Evolutionary conservation across 1,140 invertebrate species (phyloP), one percentile per base, ranked within the genome.

Genomic region (Drosophila littoralis): DNA sequence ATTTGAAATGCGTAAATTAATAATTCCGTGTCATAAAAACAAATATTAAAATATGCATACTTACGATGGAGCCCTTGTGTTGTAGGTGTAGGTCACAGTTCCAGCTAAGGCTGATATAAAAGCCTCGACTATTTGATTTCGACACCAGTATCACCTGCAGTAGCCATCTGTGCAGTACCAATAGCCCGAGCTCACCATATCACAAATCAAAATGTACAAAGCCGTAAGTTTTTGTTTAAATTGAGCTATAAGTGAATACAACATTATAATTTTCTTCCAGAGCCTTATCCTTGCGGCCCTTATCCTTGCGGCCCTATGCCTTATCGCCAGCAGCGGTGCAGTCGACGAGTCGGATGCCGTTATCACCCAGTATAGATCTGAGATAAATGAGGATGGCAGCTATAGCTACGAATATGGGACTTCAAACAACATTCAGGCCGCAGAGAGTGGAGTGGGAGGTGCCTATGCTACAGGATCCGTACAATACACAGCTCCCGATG

Each of bases 401-500:
- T 92, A 92, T 54, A 79, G 70, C 40, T 92, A 83, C 45, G 90
- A 81, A 13, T 96, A 94, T 75, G 92, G 93, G 52, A 94, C 94
- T 43, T 94, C 93, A 3, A 95, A 95, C 73, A 94, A 94, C 7
- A 94, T 95, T 69, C 90, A 93, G 36, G 94, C 92, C 8, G 92
- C 94, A 69, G 95, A 95, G 64, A 90, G 89, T 46, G 94, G 94
- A 13, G 66, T 92, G 15, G 91, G 91, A 13, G 58, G 77, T 17
- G 61, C 48, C 0, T 75, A 79, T 71, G 89, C 91, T 0, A 10
- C 65, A 0, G 91, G 91, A n/a, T 78, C 69, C 1, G 75, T 68
- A 9, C 45, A 54, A 3, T 92, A 92, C 12, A 78, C 48, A 7
- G 93, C 91, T 8, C 91, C 91, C n/a, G 93, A 93, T 81, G 93